phyloP scores from a whole-genome alignment of 2,797 vertebrate genomes.

The Poecile montanus region DNA sequence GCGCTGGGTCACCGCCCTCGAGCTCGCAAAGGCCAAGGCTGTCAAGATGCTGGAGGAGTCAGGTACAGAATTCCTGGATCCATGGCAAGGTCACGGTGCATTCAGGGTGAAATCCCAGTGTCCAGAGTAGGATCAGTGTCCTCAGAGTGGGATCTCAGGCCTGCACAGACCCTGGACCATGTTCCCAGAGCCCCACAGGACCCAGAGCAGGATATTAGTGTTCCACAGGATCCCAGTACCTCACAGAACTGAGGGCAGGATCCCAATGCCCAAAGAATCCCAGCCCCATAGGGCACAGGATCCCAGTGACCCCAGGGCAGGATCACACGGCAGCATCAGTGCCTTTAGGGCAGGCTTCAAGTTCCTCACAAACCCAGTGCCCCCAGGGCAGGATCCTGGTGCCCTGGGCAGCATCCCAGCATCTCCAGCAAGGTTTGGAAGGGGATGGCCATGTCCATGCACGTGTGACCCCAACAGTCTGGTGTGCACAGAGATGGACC shows the following conservation, averaged over 20 bases:
- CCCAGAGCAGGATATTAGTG: neutral
- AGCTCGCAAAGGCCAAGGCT: conserved; percentile 94
- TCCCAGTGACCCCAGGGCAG: neutral
- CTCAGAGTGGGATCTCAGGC: neutral
- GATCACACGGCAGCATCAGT: neutral
- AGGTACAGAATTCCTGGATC: conserved; percentile 70
- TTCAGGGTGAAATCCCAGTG: neutral
- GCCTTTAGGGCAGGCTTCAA: too few relatives aligned
- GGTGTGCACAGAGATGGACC: neutral
- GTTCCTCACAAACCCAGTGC: neutral
- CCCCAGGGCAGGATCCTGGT: neutral
- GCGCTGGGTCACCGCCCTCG: conserved; percentile 94
- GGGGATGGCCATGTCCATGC: rapidly evolving
- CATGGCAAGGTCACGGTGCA: rapidly evolving
- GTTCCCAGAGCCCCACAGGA: neutral
- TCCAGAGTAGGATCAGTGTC: neutral
- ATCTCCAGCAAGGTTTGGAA: neutral
- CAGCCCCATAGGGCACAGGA: neutral
- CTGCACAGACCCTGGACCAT: too few relatives aligned
- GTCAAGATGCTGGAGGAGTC: conserved; percentile 93
- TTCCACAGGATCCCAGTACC: neutral
- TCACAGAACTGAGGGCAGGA: neutral
- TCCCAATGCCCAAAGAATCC: neutral
- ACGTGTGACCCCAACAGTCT: neutral
- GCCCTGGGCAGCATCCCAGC: neutral